These are phyloP conservation scores for Gastracanthus pulcherrimus DNA, from an alignment of 2,888 invertebrate species.

Conservation along the genomic window DNA sequence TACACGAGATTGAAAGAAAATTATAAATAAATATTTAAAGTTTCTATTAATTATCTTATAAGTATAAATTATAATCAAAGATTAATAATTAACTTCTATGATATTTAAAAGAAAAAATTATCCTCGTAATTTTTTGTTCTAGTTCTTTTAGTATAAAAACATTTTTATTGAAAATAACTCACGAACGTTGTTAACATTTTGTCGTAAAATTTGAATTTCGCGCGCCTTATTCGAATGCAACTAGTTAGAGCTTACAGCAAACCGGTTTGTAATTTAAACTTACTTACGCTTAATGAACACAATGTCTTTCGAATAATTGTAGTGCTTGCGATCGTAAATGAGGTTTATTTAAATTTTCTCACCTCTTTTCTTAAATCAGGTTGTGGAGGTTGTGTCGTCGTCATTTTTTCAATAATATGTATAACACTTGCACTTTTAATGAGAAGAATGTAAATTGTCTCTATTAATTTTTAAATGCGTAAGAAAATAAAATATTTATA, in stretches of 20 bases:
- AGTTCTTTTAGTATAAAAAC: not conserved
- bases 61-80: too few species aligned
- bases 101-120: too few species aligned
- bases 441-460: too few species aligned
- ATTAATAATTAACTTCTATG: too few species aligned
- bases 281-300: not conserved
- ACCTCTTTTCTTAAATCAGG: too few species aligned
- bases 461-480: too few species aligned
- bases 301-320: conserved; percentile 23
- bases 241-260: not conserved
- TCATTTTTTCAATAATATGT: not conserved
- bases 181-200: not conserved
- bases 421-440: not conserved
- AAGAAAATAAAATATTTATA: too few species aligned
- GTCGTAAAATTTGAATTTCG: conserved; percentile 41
- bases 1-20: too few species aligned
- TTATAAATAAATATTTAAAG: too few species aligned
- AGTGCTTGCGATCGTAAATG: not conserved
- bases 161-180: not conserved
- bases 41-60: too few species aligned
- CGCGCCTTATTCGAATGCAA: conserved; percentile 4
- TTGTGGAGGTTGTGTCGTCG: not conserved
- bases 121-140: too few species aligned
- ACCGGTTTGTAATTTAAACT: conserved; percentile 31
- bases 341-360: not conserved